Evolutionary conservation across 92 coral and sea anemone species (phyloP).

Genomic region (Blastomussa wellsi): DNA sequence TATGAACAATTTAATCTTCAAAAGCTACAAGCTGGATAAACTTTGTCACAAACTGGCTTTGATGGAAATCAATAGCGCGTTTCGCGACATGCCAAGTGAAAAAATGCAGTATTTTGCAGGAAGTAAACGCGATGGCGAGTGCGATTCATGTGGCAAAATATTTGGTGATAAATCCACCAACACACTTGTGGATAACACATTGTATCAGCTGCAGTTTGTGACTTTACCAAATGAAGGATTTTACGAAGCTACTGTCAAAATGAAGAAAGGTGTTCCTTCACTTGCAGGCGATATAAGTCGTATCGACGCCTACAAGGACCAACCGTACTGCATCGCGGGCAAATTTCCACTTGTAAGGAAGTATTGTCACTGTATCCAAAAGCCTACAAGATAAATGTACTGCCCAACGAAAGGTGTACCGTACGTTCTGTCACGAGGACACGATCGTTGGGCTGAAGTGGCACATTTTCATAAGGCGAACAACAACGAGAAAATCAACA

Average conservation of each 20-base stretch:
- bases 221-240: constrained; percentile 72
- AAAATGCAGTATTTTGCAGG: constrained; percentile 44
- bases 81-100: constrained; percentile 59
- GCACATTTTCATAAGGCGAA: background rate
- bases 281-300: constrained; percentile 64
- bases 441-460: background rate
- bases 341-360: constrained; percentile 43
- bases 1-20: constrained; percentile 46
- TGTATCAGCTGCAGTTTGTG: constrained; percentile 65
- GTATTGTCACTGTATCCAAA: constrained; percentile 43
- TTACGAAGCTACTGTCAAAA: constrained; percentile 68
- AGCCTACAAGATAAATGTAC: background rate
- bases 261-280: constrained; percentile 44
- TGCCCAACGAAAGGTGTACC: background rate
- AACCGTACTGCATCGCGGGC: constrained; percentile 55
- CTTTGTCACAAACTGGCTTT: constrained; percentile 51
- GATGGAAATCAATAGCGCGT: constrained; percentile 49
- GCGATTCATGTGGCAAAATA: constrained; percentile 60
- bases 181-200: constrained; percentile 33
- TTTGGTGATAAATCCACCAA: constrained; percentile 34
- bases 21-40: background rate
- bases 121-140: constrained; percentile 15
- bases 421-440: background rate
- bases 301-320: constrained; percentile 59
- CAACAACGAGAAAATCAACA: background rate